Evolutionary conservation across 2,113 vertebrate species (phyloP).

Genomic region (Crotalus horridus): DNA sequence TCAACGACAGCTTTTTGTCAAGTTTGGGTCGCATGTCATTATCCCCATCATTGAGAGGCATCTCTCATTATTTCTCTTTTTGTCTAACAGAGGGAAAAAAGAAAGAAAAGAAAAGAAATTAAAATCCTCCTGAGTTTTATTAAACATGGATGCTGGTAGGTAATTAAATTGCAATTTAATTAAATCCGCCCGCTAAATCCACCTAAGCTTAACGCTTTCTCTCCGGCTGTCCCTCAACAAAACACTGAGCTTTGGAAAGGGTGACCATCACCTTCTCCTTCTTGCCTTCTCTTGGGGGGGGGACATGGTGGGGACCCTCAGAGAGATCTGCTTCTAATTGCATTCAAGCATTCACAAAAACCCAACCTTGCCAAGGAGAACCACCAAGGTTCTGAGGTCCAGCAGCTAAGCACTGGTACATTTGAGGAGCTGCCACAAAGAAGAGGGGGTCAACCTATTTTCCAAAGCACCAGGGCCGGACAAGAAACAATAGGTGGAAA

Average conservation of each 20-base stretch:
- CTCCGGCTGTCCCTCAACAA: slow-evolving; percentile 42
- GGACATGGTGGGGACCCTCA: not conserved
- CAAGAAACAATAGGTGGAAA: too few relatives aligned
- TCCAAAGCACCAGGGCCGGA: too few relatives aligned
- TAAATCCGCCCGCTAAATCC: slow-evolving; percentile 63
- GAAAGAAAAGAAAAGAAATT: slow-evolving; percentile 36
- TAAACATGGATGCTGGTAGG: slow-evolving; percentile 66
- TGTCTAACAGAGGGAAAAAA: not conserved
- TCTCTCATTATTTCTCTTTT: slow-evolving; percentile 48
- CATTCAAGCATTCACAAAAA: not conserved
- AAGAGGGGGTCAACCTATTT: too few relatives aligned
- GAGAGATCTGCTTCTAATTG: not conserved
- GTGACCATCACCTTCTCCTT: not conserved
- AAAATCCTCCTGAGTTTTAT: slow-evolving; percentile 71
- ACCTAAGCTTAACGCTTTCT: slow-evolving; percentile 43
- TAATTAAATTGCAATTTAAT: slow-evolving; percentile 74
- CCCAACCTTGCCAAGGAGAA: not conserved
- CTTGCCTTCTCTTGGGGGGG: not conserved
- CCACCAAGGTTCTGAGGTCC: not conserved
- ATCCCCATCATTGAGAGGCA: not conserved
- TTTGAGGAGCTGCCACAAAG: not conserved
- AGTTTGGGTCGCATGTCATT: accelerated
- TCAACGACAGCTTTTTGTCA: not conserved
- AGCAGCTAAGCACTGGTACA: not conserved
- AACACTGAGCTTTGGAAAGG: slow-evolving; percentile 19